Base-by-base conservation (phyloP, 2,888 invertebrate species). In the Cecidostiba fungosa region DNA sequence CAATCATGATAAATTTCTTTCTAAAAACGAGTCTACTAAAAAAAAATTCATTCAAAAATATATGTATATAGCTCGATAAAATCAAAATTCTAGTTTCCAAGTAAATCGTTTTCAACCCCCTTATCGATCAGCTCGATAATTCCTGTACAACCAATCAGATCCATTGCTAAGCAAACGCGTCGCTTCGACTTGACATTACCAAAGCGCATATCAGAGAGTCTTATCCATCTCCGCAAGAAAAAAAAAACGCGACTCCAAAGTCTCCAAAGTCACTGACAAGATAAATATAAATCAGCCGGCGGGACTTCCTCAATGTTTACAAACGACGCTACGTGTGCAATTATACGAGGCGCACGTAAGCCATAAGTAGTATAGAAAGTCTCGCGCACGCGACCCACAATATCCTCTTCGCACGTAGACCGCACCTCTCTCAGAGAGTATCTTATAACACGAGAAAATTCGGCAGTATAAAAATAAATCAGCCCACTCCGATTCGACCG, bases 241-340 rank as follows among this genome's bases (percentile, higher is more conserved):
- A 12, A 66, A 14, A 29, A 66, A 12, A 16, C 29, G 66, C 12
- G 26, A 29, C 12, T 26, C 29, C 43, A 12, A 43, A 43, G 8
- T 43, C 43, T 43, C 43, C 43, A 43, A 29, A 66, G 14, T 59
- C 54, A 26, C 1, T 26, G 62, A 26, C 26, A 29, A 26, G 62
- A 66, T 16, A 66, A 12, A 66, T 66, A 12, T 29, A 12, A 26
- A 26, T 62, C 59, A n/a, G 10, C 8, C 54, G 29, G 5, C 29
- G 26, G 23, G 29, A 66, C 66, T 66, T 66, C 66, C 66, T 29
- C 66, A 66, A 66, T 66, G 66, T 66, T 66, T 66, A 66, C 66
- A 66, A 66, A 66, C 29, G 66, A 66, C 66, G 29, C 26, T 62
- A 62, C 62, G 62, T 10, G 26, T 62, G 62, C 62, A 23, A 26